These are phyloP conservation scores for Drosophila sp. DNA, from an alignment of 1,140 invertebrate species.

Conservation along the genomic window DNA sequence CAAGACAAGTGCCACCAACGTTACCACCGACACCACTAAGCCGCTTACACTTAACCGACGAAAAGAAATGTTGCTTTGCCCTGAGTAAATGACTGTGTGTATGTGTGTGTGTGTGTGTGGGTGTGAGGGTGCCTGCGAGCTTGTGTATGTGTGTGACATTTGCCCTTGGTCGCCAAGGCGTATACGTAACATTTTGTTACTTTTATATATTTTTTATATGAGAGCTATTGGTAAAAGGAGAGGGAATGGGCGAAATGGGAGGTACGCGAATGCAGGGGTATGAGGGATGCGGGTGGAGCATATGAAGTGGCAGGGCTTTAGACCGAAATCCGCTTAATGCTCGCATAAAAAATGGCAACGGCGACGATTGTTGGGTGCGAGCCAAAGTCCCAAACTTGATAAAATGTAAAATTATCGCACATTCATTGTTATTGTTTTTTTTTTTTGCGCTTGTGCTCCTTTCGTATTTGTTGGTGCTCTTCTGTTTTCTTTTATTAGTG, in stretches of 20 bases:
- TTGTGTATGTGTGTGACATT: constrained; percentile 61
- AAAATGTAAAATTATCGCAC: constrained; percentile 83
- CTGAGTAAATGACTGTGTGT: background rate
- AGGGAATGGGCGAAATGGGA: background rate
- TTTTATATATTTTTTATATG: constrained; percentile 57
- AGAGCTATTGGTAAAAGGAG: constrained; percentile 13
- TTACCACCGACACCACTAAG: constrained; percentile 68
- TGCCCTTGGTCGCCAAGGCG: constrained; percentile 65
- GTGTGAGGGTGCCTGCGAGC: background rate
- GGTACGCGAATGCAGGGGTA: constrained; percentile 5
- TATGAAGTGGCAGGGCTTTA: constrained; percentile 78
- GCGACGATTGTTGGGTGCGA: constrained; percentile 57
- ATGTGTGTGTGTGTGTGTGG: background rate
- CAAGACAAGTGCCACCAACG: constrained; percentile 40
- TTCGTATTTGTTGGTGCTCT: constrained; percentile 14
- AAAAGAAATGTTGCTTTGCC: constrained; percentile 37
- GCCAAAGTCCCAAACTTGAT: constrained; percentile 70
- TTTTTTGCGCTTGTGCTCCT: constrained; percentile 9
- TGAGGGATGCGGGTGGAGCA: constrained; percentile 12
- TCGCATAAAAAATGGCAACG: constrained; percentile 79
- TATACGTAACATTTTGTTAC: constrained; percentile 77
- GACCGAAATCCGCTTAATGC: constrained; percentile 78
- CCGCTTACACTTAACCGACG: constrained; percentile 67
- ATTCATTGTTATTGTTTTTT: constrained; percentile 81
- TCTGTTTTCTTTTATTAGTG: constrained; percentile 14